phyloP scores from a whole-genome alignment of 2,797 vertebrate species.

The Halcyon chelicuti region DNA sequence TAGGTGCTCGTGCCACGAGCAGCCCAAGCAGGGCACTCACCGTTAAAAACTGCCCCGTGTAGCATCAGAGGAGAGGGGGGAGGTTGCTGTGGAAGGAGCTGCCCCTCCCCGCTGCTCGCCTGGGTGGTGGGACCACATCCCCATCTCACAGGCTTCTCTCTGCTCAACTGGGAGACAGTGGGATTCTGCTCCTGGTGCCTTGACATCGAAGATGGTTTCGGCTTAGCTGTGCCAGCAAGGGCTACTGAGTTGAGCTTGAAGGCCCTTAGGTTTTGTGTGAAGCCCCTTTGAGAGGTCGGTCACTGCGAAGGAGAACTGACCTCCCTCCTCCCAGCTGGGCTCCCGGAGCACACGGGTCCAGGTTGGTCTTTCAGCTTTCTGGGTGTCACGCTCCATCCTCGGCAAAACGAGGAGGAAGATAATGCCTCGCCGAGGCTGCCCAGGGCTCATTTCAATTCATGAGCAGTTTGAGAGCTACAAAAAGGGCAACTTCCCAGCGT shows the following conservation, averaged over 20 bases:
- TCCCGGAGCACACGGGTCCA: fast-evolving
- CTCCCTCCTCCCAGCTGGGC: too few relatives aligned
- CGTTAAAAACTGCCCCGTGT: fast-evolving
- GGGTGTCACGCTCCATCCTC: neutral
- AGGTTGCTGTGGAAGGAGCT: neutral
- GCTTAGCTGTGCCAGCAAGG: neutral
- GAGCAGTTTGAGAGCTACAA: neutral
- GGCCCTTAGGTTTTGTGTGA: neutral
- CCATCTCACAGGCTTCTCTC: neutral
- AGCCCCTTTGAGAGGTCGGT: neutral
- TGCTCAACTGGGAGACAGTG: neutral
- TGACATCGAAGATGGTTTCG: neutral
- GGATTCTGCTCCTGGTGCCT: neutral
- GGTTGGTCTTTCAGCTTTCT: neutral
- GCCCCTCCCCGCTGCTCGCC: neutral
- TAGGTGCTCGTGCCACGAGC: fast-evolving
- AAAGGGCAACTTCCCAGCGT: neutral
- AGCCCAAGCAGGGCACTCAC: neutral
- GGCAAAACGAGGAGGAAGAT: neutral
- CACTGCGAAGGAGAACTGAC: neutral
- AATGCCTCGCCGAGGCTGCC: neutral
- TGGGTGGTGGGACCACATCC: fast-evolving
- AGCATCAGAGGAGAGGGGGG: neutral
- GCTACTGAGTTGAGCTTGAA: neutral
- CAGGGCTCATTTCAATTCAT: neutral